These are phyloP conservation scores for Cassiopea andromeda DNA, from an alignment of 30 jellyfish, hydroid and myxozoan species.

Conservation along the genomic window DNA sequence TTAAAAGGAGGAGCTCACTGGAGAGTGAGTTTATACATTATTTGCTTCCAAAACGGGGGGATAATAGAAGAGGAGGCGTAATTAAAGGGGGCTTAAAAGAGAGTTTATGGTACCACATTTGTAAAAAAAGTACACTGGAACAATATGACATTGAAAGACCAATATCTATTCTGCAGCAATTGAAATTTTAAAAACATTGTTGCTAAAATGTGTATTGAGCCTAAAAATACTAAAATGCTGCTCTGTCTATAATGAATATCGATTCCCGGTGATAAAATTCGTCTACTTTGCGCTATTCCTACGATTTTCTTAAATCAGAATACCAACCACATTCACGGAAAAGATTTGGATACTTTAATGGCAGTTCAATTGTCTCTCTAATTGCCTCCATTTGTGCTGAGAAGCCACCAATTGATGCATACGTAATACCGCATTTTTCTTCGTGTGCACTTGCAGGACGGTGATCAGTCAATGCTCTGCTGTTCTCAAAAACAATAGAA, in stretches of 20 bases:
- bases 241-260: background rate
- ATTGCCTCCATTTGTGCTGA: conserved; percentile 36
- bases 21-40: too few species aligned
- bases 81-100: too few species aligned
- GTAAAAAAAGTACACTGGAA: too few species aligned
- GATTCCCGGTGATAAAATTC: background rate
- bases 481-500: background rate
- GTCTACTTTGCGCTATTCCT: background rate
- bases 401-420: conserved; percentile 64
- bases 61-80: too few species aligned
- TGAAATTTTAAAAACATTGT: too few species aligned
- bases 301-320: background rate
- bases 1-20: too few species aligned
- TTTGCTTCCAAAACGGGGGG: too few species aligned
- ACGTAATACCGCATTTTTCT: conserved; percentile 9
- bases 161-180: too few species aligned
- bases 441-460: background rate
- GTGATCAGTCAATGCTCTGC: background rate
- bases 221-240: too few species aligned
- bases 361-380: conserved; percentile 55
- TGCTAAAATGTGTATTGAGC: too few species aligned
- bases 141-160: too few species aligned
- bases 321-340: conserved; percentile 44
- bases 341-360: conserved; percentile 33
- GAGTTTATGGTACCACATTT: too few species aligned